Percentiles rank a stretch among this genome's conserved stretches.
Conservation (phyloP, 2,113 vertebrate species). For the Megalops atlanticus region DNA sequence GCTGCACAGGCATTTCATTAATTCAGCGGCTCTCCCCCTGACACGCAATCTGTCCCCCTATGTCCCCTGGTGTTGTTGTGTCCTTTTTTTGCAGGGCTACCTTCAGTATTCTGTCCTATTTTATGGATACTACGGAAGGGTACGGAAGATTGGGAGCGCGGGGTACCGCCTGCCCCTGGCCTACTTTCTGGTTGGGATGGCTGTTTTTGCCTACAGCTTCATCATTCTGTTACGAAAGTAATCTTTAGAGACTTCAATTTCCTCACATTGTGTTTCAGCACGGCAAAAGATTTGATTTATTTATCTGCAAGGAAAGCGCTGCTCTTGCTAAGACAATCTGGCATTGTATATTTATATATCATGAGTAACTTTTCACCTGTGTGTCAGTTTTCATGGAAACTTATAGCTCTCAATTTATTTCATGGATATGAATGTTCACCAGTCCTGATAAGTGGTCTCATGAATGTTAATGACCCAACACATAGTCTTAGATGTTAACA, state of each 20-base stretch:
- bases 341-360: too few species aligned
- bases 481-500: too few species aligned
- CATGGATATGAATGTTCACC: too few species aligned
- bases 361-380: background rate
- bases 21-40: background rate
- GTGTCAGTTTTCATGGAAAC: background rate
- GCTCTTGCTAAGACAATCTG: background rate
- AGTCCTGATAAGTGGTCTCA: too few species aligned
- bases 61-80: background rate
- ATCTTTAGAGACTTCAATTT: slow-evolving; percentile 29
- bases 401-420: too few species aligned
- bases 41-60: slow-evolving; percentile 16
- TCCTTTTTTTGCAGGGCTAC: slow-evolving; percentile 80
- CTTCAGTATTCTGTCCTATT: slow-evolving; percentile 96
- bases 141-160: slow-evolving; percentile 86
- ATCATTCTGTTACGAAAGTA: slow-evolving; percentile 96
- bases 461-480: too few species aligned
- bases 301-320: background rate
- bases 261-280: background rate
- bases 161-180: slow-evolving; percentile 92
- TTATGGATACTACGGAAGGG: slow-evolving; percentile 92
- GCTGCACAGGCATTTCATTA: slow-evolving; percentile 7
- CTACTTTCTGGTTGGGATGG: slow-evolving; percentile 97
- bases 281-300: background rate
- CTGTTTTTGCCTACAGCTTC: slow-evolving; percentile 97